Conservation (phyloP, 2,113 vertebrate species). For the Menura novaehollandiae region DNA sequence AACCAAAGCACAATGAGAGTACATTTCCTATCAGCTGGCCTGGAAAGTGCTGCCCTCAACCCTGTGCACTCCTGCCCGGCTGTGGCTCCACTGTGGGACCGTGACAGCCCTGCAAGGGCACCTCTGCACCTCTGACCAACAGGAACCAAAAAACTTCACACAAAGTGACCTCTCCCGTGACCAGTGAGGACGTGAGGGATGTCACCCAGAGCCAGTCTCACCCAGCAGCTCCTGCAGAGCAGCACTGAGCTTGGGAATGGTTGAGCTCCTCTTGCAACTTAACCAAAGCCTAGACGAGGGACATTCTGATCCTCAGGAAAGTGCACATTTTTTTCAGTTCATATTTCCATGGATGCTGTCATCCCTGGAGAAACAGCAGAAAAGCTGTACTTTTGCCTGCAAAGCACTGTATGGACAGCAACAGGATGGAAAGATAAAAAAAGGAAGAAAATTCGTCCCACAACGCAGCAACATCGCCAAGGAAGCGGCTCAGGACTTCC, state of each 20-base stretch:
- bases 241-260: background rate
- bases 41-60: background rate
- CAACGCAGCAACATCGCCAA: accelerated
- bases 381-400: background rate
- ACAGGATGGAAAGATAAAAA: background rate
- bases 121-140: background rate
- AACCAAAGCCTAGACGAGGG: background rate
- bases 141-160: accelerated
- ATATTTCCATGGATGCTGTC: background rate
- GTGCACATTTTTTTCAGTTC: background rate
- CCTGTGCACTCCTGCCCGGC: accelerated
- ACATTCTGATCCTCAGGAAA: background rate
- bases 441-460: background rate
- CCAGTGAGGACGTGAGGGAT: accelerated
- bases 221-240: background rate
- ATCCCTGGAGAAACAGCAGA: background rate
- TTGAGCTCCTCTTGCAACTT: background rate
- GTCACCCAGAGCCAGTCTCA: background rate
- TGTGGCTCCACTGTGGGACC: background rate
- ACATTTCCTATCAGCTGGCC: conserved; percentile 14
- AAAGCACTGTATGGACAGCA: background rate
- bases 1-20: background rate
- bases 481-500: background rate
- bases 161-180: accelerated
- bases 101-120: background rate